A percentile compares a stretch with the other conserved stretches of the same genome.
phyloP scores from a whole-genome alignment of 2,888 invertebrate species.

The Drepana falcataria region DNA sequence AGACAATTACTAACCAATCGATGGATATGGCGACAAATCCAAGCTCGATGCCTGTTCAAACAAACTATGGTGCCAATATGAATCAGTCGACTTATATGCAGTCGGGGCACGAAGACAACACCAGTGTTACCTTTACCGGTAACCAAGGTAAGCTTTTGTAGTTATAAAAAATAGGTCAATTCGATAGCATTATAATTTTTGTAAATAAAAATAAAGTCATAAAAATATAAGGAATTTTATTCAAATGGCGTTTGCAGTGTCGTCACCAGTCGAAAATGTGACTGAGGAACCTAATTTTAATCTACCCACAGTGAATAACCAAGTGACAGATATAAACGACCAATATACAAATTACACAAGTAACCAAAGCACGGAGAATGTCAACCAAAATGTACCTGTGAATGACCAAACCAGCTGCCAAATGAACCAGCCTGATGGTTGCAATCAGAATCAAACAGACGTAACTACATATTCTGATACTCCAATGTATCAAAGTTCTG shows the following conservation, averaged over 20 bases:
- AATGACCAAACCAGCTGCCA: not conserved
- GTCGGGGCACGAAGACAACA: slow-evolving; percentile 44
- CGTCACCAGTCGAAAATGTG: slow-evolving; percentile 50
- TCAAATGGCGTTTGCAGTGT: slow-evolving; percentile 57
- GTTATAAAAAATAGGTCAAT: slow-evolving; percentile 13
- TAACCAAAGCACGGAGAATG: not conserved
- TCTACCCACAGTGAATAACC: slow-evolving; percentile 16
- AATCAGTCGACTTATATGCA: slow-evolving; percentile 67
- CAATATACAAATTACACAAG: slow-evolving; percentile 4
- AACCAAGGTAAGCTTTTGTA: slow-evolving; percentile 62
- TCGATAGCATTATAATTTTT: slow-evolving; percentile 6
- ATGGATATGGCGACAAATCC: slow-evolving; percentile 31
- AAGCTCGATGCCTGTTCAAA: slow-evolving; percentile 33
- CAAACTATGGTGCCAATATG: slow-evolving; percentile 51
- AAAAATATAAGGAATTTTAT: slow-evolving; percentile 42
- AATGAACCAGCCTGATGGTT: not conserved
- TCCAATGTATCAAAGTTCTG: slow-evolving; percentile 6
- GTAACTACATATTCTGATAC: slow-evolving; percentile 8
- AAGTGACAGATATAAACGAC: slow-evolving; percentile 8
- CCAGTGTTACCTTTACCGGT: slow-evolving; percentile 50
- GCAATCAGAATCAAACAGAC: not conserved
- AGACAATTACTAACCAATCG: slow-evolving; percentile 45
- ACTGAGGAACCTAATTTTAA: slow-evolving; percentile 31
- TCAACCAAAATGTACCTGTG: not conserved
- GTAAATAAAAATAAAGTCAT: slow-evolving; percentile 37